These are phyloP conservation scores for Cecropterus lyciades DNA, from an alignment of 1,140 invertebrate genomes.

Conservation along the genomic window DNA sequence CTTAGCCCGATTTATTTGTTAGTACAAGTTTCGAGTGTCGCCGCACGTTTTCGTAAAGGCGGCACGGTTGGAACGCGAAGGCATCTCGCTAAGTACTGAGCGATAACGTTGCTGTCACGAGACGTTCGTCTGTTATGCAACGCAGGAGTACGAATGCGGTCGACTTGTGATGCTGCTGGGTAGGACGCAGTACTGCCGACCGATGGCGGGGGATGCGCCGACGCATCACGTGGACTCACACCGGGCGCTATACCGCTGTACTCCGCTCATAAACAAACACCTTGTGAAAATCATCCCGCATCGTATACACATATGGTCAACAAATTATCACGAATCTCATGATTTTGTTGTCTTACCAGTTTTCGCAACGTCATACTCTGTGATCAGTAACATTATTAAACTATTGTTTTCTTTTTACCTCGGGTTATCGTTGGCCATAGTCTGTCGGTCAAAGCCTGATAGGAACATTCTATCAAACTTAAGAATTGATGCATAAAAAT, in stretches of 20 bases:
- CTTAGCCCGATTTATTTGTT: constrained; percentile 9
- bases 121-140: constrained; percentile 74
- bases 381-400: background rate
- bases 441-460: no score
- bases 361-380: background rate
- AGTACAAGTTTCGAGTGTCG: constrained; percentile 32
- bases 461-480: no score
- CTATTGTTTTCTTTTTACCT: constrained; percentile 40
- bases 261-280: background rate
- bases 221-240: background rate
- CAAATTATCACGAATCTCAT: background rate
- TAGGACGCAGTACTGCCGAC: constrained; percentile 49
- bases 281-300: background rate
- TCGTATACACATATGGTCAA: background rate
- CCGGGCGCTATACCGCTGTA: background rate
- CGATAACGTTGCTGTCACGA: constrained; percentile 73
- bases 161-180: constrained; percentile 32
- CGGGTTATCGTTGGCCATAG: no score
- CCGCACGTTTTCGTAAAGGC: constrained; percentile 45
- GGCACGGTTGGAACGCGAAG: constrained; percentile 58
- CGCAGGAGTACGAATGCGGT: constrained; percentile 44
- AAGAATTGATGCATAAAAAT: no score
- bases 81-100: constrained; percentile 72
- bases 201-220: constrained; percentile 29
- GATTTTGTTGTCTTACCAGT: background rate